Evolutionary conservation across 1,140 invertebrate species (phyloP), one percentile per base, ranked within the genome.

Genomic region (Aphidius ervi): DNA sequence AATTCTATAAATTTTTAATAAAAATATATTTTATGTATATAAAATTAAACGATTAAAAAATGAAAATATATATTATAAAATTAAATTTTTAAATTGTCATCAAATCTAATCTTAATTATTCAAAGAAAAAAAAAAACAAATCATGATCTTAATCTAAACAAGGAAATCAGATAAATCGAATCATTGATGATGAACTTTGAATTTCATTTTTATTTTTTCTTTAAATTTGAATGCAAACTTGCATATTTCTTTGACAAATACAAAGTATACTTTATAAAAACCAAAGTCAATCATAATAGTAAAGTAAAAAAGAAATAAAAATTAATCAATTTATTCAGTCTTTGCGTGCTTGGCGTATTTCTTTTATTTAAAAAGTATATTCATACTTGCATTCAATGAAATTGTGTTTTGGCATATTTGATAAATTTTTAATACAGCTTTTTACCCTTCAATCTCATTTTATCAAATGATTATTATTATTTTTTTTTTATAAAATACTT

Each of bases 261-360:
- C 37, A 54, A 10, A 54, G 7, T 41, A n/a, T n/a, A n/a, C n/a
- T n/a, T n/a, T n/a, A n/a, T n/a, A 41, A 41, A 43, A 43, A 43
- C 5, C 46, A 10, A 40, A 23, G 20, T 5, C 20, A 16, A 42
- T 58, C 8, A n/a, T 41, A 6, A 41, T 54, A 41, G 37, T n/a
- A 1, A 40, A 7, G 37, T 4, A 40, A 40, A 42, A 54, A 10
- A 54, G n/a, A 53, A 42, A 0, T 16, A 31, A 37, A 23, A 50
- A 50, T 42, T 52, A 20, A 42, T 40, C 23, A 31, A 23, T 23
- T n/a, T 23, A 43, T 46, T 49, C 9, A 31, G 23, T 10, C 9
- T 9, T 64, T 48, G 58, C 63, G 63, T 64, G 63, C 23, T 16
- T n/a, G n/a, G n/a, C n/a, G n/a, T n/a, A n/a, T n/a, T 16, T 50